phyloP scores from a whole-genome alignment of 1,140 invertebrate species.

The Cotesia glomerata region DNA sequence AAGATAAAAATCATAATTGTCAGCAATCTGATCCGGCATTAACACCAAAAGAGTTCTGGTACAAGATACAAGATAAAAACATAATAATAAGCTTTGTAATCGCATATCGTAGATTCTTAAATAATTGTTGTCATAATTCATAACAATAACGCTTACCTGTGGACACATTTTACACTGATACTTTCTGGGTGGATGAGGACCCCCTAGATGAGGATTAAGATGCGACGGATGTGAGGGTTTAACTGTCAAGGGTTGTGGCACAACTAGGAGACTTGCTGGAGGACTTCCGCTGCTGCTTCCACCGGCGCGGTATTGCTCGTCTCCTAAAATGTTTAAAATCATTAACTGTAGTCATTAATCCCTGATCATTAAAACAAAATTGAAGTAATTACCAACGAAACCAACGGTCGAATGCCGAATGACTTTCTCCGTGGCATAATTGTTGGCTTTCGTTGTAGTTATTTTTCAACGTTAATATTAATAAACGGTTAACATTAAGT shows the following conservation, averaged over 20 bases:
- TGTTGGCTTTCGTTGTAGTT: neutral
- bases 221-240: conserved; percentile 61
- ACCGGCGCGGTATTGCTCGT: conserved; percentile 64
- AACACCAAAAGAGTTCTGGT: too few species aligned
- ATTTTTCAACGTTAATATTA: neutral
- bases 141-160: conserved; percentile 75
- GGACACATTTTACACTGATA: conserved; percentile 99
- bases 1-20: too few species aligned
- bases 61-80: too few species aligned
- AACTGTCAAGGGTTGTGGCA: conserved; percentile 88
- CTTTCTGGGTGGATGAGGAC: conserved; percentile 70
- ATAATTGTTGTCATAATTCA: too few species aligned
- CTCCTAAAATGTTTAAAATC: conserved; percentile 47
- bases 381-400: neutral
- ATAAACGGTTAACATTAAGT: too few species aligned
- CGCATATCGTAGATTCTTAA: too few species aligned
- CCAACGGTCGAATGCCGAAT: too few species aligned
- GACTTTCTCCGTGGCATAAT: neutral
- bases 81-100: too few species aligned
- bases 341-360: neutral
- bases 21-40: too few species aligned
- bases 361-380: too few species aligned
- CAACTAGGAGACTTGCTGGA: conserved; percentile 75
- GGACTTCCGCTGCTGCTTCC: conserved; percentile 63
- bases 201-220: conserved; percentile 59